These are phyloP conservation scores for Semnornis frantzii DNA, from an alignment of 2,113 vertebrate species.

Conservation along the genomic window DNA sequence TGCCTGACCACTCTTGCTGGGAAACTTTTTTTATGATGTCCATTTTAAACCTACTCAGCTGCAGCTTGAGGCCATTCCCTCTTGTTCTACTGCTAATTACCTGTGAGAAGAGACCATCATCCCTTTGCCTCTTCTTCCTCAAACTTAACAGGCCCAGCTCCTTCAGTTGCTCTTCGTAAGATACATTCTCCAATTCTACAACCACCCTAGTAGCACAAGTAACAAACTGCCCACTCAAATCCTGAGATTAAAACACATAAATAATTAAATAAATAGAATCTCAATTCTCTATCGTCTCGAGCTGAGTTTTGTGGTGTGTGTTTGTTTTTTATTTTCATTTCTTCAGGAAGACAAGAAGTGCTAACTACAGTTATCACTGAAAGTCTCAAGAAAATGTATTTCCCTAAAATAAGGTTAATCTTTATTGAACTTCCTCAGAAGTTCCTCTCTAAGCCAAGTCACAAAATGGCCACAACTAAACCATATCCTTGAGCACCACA, in stretches of 20 bases:
- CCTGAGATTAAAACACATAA: neutral
- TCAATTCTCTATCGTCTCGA: neutral
- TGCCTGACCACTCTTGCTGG: too few species aligned
- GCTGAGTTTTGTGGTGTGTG: accelerated
- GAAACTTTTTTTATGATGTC: too few species aligned
- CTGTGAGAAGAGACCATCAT: too few species aligned
- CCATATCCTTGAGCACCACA: too few species aligned
- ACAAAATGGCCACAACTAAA: too few species aligned
- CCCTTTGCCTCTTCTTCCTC: too few species aligned
- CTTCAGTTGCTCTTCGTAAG: too few species aligned
- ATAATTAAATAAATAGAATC: neutral
- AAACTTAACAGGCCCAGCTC: too few species aligned
- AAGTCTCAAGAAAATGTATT: neutral
- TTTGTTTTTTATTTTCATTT: neutral
- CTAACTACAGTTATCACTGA: neutral
- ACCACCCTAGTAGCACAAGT: neutral
- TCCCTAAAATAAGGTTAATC: neutral
- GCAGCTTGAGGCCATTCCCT: too few species aligned
- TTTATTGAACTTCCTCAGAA: neutral
- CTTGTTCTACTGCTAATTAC: too few species aligned
- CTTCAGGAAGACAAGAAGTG: neutral
- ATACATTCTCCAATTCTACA: neutral
- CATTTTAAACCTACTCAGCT: too few species aligned
- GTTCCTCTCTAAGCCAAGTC: too few species aligned
- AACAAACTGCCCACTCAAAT: neutral